Conservation (phyloP, 37 sponge, comb jelly and placozoan species). For the Halichondria panicea region DNA sequence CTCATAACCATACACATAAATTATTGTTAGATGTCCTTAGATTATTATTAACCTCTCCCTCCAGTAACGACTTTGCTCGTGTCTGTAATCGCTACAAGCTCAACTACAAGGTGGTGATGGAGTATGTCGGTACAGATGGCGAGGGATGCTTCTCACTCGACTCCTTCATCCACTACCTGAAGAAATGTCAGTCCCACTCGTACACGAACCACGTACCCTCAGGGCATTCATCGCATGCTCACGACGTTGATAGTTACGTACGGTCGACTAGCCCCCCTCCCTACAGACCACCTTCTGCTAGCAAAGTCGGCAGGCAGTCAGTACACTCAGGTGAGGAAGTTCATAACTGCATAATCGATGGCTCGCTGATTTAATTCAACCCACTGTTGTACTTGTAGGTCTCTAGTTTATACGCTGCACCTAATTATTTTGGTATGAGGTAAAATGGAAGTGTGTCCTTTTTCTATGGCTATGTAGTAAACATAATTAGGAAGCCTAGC, state of each 20-base stretch:
- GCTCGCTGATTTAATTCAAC: not conserved
- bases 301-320: not conserved
- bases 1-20: too few species aligned
- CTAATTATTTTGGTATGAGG: not conserved
- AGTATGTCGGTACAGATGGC: not conserved
- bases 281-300: slow-evolving; percentile 3
- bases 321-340: slow-evolving; percentile 5
- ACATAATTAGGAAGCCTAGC: too few species aligned
- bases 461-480: not conserved
- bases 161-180: slow-evolving; percentile 21
- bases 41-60: not conserved
- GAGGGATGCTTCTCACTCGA: slow-evolving; percentile 10
- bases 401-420: too few species aligned
- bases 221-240: not conserved
- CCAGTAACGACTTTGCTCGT: slow-evolving; percentile 14
- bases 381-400: not conserved
- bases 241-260: not conserved
- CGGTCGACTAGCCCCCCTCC: slow-evolving; percentile 2
- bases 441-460: too few species aligned
- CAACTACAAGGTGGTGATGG: slow-evolving; percentile 6
- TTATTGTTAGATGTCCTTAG: too few species aligned
- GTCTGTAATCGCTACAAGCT: slow-evolving; percentile 22
- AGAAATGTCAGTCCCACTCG: not conserved
- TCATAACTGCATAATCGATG: not conserved
- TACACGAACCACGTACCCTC: too few species aligned